A percentile compares a stretch with the other conserved stretches of the same genome.
Evolutionary conservation across 2,888 invertebrate species (phyloP).

Genomic region (Serripes groenlandicus): DNA sequence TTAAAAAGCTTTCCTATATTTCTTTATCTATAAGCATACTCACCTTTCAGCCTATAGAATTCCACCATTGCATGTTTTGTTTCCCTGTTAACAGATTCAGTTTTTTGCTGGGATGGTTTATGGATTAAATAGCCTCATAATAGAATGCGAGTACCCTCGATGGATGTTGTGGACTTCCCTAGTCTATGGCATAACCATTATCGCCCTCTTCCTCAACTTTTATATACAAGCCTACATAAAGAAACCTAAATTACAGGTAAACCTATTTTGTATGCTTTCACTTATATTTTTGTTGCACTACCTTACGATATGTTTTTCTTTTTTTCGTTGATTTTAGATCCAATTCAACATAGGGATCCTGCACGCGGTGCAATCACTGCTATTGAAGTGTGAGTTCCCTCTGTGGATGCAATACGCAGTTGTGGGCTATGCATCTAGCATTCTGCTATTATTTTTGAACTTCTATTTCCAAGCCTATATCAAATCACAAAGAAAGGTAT

Average conservation of each 20-base stretch:
- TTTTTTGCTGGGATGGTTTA: conserved; percentile 86
- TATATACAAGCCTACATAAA: conserved; percentile 93
- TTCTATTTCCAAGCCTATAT: conserved; percentile 86
- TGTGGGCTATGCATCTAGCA: conserved; percentile 84
- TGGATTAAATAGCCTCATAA: conserved; percentile 77
- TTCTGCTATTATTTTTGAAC: conserved; percentile 85
- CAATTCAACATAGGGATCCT: conserved; percentile 96
- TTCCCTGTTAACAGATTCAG: conserved; percentile 80
- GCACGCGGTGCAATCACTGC: conserved; percentile 91
- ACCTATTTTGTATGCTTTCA: too few species aligned
- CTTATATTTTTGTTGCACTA: conserved; percentile 1
- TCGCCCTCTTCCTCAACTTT: conserved; percentile 97
- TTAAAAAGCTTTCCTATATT: too few species aligned
- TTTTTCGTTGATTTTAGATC: conserved; percentile 88
- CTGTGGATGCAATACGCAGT: conserved; percentile 86
- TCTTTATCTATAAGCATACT: too few species aligned
- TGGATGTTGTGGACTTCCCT: conserved; percentile 83
- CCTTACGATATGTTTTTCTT: conserved; percentile 35
- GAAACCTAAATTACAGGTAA: conserved; percentile 65
- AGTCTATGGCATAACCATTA: conserved; percentile 97
- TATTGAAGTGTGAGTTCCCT: conserved; percentile 97
- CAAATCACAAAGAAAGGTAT: conserved; percentile 71
- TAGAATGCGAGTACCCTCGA: conserved; percentile 81
- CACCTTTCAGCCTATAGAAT: too few species aligned
- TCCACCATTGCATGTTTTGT: conserved; percentile 19